Base-by-base conservation (phyloP, 2,888 invertebrate species). In the Odiellus spinosus region DNA sequence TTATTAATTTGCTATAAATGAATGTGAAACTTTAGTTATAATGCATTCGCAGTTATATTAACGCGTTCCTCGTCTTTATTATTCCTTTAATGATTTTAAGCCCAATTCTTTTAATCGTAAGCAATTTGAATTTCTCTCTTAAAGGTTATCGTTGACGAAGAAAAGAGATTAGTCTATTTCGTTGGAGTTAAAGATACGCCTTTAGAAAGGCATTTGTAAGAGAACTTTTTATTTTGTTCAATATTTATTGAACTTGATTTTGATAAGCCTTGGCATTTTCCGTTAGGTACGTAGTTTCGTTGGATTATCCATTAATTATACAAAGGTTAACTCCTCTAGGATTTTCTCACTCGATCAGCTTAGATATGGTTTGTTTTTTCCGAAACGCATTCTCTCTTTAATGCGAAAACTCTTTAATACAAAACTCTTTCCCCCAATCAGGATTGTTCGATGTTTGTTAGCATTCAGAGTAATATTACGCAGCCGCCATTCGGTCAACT, bases 141-240 rank as follows among this genome's bases (percentile, higher is more conserved):
- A 17, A 12, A 53, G 67, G 72, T 93, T 45, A 91, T 90, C 86
- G 82, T 93, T 34, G 88, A 95, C 66, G 75, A 76, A 52, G 63
- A 71, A 3, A 73, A 78, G 53, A 76, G 79, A 49, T 70, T 91
- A 49, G 82, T 95, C 2, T 95, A 88, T 71, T 93, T 95, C 69
- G 76, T 85, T 60, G 93, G 84, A 3, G 71, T 88, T 50, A 79
- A 80, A 56, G 91, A 95, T 68, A 80, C 85, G 3, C 88, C 91
- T 0, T 67, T 95, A 51, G 93, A 95, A 68, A 81, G 85, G 55
- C 95, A 95, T 64, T 70, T 93, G 59, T 95, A 88, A 69, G 87
- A 80, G 18, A 8, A 11, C 18, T 12, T 38, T 38, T 38, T 38
- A 10, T 38, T 38, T 38, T 38, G 18, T n/a, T n/a, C n/a, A n/a